A percentile compares a stretch with the other conserved stretches of the same genome.
Evolutionary conservation across 2,797 vertebrate genomes (phyloP).

Genomic region (Leucoraja ocellata): DNA sequence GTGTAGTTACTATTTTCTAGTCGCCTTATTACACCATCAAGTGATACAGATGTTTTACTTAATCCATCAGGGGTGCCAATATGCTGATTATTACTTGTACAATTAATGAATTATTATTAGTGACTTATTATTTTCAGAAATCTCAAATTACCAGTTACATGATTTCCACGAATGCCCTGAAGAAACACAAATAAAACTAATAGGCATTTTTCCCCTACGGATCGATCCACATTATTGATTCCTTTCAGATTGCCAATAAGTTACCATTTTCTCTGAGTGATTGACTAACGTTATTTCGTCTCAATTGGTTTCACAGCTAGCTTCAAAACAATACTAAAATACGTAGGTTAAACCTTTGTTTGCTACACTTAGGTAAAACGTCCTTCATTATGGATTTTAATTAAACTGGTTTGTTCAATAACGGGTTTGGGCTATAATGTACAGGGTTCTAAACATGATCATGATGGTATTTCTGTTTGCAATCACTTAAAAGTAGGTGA

Average conservation of each 20-base stretch:
- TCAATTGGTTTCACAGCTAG: background rate
- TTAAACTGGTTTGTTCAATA: background rate
- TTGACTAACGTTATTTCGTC: background rate
- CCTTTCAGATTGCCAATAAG: background rate
- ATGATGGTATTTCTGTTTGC: background rate
- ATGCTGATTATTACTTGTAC: background rate
- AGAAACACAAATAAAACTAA: background rate
- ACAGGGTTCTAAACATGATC: background rate
- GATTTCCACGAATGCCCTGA: background rate
- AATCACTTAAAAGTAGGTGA: background rate
- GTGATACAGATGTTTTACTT: background rate
- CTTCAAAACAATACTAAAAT: background rate
- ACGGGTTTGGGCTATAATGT: background rate
- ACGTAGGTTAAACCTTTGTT: no score
- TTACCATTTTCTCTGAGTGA: background rate
- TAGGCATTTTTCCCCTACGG: background rate
- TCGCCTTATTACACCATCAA: background rate
- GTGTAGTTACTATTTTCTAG: background rate
- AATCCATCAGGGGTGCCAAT: background rate
- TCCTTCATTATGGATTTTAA: background rate
- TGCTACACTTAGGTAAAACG: background rate
- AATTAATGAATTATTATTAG: background rate
- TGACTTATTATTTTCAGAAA: background rate
- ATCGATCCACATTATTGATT: background rate
- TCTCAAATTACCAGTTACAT: slow-evolving; percentile 4